Conservation (phyloP, 2,113 vertebrate genomes). For the Osmerus eperlanus region DNA sequence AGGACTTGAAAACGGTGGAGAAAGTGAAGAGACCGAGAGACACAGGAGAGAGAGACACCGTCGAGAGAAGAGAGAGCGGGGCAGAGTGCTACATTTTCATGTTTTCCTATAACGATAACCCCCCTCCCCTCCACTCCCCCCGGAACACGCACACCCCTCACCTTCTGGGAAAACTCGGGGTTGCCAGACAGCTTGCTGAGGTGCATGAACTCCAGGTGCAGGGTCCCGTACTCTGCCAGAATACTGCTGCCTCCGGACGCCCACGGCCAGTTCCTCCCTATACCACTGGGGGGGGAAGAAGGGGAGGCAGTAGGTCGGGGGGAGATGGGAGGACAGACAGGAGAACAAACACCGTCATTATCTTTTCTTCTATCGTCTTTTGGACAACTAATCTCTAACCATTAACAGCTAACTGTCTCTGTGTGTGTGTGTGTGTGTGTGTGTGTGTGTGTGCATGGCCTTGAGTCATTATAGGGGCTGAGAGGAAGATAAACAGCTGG, state of each 20-base stretch:
- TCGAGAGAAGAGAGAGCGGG: too few species aligned
- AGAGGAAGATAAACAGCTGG: too few species aligned
- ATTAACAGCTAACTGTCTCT: too few species aligned
- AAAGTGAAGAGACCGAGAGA: too few species aligned
- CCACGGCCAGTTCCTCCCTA: constrained; percentile 97
- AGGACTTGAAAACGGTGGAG: too few species aligned
- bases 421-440: constrained; percentile 18
- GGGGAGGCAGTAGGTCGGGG: not conserved
- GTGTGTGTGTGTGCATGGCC: constrained; percentile 11
- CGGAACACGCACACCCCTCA: constrained; percentile 49
- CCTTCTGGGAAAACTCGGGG: constrained; percentile 92
- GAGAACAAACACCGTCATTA: not conserved
- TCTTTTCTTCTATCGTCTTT: too few species aligned
- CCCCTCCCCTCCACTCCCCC: not conserved
- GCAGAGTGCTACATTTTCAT: too few species aligned
- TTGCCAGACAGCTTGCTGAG: constrained; percentile 91
- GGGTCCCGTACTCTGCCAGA: constrained; percentile 95
- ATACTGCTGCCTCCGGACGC: constrained; percentile 98
- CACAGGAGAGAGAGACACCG: too few species aligned
- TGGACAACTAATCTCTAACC: too few species aligned
- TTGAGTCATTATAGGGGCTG: too few species aligned
- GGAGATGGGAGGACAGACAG: not conserved
- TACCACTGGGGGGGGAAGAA: constrained; percentile 71
- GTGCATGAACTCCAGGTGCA: constrained; percentile 95
- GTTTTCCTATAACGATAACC: not conserved